Conservation (phyloP, 2,888 invertebrate species). For the Lissocephala sabroskyi region DNA sequence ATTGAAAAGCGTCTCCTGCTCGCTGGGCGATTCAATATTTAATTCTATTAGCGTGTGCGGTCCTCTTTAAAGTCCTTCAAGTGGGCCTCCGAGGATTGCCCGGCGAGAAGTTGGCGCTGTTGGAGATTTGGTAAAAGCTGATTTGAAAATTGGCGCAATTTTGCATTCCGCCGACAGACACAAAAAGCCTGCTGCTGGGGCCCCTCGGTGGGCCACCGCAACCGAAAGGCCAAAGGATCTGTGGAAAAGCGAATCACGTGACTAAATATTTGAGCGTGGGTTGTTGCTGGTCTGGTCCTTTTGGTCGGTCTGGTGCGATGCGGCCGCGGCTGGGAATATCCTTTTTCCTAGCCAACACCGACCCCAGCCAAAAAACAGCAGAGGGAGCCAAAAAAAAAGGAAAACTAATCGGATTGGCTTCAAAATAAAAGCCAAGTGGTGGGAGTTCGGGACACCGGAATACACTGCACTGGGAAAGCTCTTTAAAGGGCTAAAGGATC, state of each 20-base stretch:
- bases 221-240: background rate
- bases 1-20: too few relatives aligned
- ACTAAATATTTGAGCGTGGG: constrained; percentile 1
- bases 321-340: background rate
- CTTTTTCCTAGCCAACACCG: background rate
- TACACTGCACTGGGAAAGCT: too few relatives aligned
- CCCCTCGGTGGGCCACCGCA: background rate
- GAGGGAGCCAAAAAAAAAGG: background rate
- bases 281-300: background rate
- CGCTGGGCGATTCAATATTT: too few relatives aligned
- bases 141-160: constrained; percentile 11
- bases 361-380: too few relatives aligned
- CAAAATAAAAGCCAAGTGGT: background rate
- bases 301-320: background rate
- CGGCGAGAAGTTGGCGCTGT: too few relatives aligned
- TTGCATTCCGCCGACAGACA: constrained; percentile 1
- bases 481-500: too few relatives aligned
- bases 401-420: background rate
- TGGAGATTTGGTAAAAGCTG: constrained; percentile 9
- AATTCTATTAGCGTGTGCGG: too few relatives aligned
- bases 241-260: background rate
- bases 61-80: too few relatives aligned
- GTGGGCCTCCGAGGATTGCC: too few relatives aligned
- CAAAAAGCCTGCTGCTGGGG: background rate
- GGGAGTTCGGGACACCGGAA: too few relatives aligned